Evolutionary conservation across 2,113 vertebrate species (phyloP).

Genomic region (Mus pahari): DNA sequence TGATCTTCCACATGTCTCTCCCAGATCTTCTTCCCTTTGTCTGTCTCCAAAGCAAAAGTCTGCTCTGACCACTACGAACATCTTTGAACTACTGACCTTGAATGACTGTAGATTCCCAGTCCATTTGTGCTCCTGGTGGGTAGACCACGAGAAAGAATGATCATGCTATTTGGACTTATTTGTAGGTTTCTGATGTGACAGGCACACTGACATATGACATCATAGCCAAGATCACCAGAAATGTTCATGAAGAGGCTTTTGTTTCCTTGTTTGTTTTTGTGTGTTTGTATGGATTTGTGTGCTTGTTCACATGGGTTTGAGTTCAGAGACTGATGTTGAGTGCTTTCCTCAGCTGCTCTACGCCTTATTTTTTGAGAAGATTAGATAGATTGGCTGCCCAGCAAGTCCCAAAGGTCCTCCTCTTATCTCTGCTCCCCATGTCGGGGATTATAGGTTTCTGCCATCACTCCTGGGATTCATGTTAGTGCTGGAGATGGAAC

Average conservation of each 20-base stretch:
- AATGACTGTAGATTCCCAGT: neutral
- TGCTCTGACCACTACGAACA: neutral
- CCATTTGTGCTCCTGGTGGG: neutral
- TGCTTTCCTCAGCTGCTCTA: neutral
- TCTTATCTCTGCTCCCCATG: neutral
- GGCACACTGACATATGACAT: neutral
- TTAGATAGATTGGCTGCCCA: neutral
- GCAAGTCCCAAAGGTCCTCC: neutral
- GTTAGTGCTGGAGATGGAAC: neutral
- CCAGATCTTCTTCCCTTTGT: neutral
- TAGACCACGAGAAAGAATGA: neutral
- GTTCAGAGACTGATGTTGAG: neutral
- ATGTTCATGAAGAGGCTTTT: neutral
- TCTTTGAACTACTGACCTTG: neutral
- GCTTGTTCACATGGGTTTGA: neutral
- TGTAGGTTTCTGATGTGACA: neutral
- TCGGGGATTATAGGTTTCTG: neutral
- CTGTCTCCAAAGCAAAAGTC: slow-evolving; percentile 36
- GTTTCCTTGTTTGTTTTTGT: neutral
- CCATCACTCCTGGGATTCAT: neutral
- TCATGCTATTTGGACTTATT: neutral
- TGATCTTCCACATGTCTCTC: neutral
- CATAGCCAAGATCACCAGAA: neutral
- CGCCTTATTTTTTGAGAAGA: neutral
- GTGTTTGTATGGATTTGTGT: neutral